These are phyloP conservation scores for Tonatia bakeri DNA, from an alignment of 2,113 vertebrate species.

Conservation along the genomic window DNA sequence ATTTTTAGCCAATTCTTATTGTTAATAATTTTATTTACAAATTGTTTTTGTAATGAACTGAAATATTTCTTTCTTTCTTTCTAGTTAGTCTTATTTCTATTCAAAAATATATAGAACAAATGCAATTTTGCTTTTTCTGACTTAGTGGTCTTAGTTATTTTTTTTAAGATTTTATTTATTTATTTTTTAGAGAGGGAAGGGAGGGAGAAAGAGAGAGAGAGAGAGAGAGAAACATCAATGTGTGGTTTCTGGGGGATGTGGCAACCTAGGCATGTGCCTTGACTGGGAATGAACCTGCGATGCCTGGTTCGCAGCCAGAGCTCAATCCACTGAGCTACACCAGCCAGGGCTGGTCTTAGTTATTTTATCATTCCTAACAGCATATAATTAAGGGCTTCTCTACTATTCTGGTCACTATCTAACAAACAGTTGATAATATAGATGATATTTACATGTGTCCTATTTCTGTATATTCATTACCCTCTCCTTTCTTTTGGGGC, in stretches of 20 bases:
- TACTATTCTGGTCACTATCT: background rate
- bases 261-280: no score
- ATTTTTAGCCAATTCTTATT: background rate
- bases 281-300: no score
- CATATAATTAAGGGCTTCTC: background rate
- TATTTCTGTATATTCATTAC: background rate
- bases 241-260: no score
- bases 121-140: background rate
- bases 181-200: no score
- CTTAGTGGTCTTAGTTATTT: background rate
- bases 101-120: background rate
- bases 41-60: background rate
- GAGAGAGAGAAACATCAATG: no score
- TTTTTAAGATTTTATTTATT: no score
- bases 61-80: background rate
- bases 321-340: no score
- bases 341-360: background rate
- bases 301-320: no score
- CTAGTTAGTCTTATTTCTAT: background rate
- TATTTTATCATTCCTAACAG: background rate
- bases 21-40: background rate
- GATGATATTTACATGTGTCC: background rate
- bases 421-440: background rate
- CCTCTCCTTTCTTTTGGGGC: background rate
- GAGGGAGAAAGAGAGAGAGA: no score